Conservation (phyloP, 92 coral and sea anemone genomes). For the Phymanthus crucifer region DNA sequence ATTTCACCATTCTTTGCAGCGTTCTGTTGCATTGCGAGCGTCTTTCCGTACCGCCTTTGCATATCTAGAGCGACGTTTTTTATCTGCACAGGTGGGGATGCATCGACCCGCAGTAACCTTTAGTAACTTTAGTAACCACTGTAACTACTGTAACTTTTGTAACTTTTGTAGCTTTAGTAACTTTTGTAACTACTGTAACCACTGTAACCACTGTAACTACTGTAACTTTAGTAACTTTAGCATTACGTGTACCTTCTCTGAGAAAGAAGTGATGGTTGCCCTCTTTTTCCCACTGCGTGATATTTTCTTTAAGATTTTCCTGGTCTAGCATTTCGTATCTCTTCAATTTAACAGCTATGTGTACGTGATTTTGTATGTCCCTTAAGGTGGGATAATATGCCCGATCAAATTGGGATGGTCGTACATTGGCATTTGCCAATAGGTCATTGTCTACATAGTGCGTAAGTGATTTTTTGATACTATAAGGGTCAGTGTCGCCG, state of each 20-base stretch:
- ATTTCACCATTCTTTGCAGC: not conserved
- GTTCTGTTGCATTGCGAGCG: constrained; percentile 2
- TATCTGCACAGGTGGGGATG: constrained; percentile 8
- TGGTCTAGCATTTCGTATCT: constrained; percentile 54
- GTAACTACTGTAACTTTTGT: too few relatives aligned
- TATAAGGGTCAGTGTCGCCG: too few relatives aligned
- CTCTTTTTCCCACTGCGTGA: constrained; percentile 15
- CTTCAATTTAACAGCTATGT: constrained; percentile 38
- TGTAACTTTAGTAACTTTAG: not conserved
- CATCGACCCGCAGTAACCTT: constrained; percentile 12
- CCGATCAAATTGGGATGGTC: constrained; percentile 21
- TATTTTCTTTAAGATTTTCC: constrained; percentile 38
- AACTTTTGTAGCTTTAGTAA: too few relatives aligned
- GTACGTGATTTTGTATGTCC: constrained; percentile 54
- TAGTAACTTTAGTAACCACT: not conserved
- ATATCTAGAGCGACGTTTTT: not conserved
- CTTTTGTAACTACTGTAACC: too few relatives aligned
- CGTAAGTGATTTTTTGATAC: too few relatives aligned
- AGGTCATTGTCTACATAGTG: constrained; percentile 40
- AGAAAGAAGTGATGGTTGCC: constrained; percentile 11
- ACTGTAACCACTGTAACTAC: too few relatives aligned
- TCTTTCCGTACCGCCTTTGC: not conserved
- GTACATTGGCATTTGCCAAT: constrained; percentile 19
- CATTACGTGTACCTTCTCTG: constrained; percentile 2
- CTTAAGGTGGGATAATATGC: constrained; percentile 44